Conservation (phyloP, 1,140 invertebrate genomes). For the Aporrectodea caliginosa region DNA sequence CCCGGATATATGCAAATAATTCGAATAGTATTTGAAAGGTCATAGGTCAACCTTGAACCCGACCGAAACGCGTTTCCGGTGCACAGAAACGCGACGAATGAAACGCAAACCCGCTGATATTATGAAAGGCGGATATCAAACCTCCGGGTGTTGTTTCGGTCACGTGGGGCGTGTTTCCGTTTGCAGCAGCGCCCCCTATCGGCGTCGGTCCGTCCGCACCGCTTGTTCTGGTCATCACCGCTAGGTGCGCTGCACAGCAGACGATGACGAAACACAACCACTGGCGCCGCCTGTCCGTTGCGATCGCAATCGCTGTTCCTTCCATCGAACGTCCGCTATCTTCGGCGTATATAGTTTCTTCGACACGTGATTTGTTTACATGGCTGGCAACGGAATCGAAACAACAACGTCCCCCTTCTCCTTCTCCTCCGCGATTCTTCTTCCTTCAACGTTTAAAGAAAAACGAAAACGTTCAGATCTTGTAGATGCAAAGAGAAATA, state of each 20-base stretch:
- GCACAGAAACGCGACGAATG: no score
- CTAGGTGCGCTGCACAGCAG: not conserved
- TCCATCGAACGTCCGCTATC: not conserved
- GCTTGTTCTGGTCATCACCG: not conserved
- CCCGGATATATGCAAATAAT: no score
- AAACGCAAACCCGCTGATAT: not conserved
- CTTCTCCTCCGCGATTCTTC: not conserved
- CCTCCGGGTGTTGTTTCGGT: not conserved
- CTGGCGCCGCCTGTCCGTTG: not conserved
- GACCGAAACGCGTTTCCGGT: no score
- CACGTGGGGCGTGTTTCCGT: not conserved
- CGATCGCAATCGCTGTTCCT: not conserved
- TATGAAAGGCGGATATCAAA: not conserved
- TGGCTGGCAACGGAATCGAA: not conserved
- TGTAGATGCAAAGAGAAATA: not conserved
- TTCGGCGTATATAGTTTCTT: not conserved
- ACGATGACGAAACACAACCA: not conserved
- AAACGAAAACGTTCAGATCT: not conserved
- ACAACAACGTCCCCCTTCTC: not conserved
- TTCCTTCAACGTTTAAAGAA: not conserved
- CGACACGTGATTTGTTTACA: no score
- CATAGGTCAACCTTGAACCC: no score
- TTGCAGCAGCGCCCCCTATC: no score
- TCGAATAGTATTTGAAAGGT: no score
- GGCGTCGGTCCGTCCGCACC: not conserved